Evolutionary conservation across 2,113 vertebrate genomes (phyloP).

Genomic region (Podarcis raffonei): DNA sequence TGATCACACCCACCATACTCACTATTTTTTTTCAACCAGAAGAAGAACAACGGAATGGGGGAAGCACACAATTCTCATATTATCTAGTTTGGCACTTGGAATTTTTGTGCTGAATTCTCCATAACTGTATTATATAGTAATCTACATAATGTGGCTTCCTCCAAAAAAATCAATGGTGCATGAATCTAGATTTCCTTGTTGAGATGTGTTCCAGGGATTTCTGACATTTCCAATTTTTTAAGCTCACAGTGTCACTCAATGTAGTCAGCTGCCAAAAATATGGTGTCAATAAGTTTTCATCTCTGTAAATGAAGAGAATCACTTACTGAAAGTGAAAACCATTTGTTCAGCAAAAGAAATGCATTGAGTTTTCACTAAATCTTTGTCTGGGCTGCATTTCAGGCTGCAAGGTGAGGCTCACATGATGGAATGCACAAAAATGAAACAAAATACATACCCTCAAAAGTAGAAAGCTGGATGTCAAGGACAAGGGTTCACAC

Average conservation of each 20-base stretch:
- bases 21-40: no score
- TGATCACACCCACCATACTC: no score
- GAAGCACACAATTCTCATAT: background rate
- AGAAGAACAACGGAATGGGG: no score
- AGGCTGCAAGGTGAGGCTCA: background rate
- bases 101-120: no score
- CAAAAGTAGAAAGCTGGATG: background rate
- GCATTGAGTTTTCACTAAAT: no score
- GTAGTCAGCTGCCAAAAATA: background rate
- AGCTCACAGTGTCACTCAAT: background rate
- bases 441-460: background rate
- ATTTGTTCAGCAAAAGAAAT: background rate
- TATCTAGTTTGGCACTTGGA: background rate
- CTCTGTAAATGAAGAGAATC: background rate
- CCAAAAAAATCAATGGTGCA: background rate
- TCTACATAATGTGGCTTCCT: background rate
- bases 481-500: no score
- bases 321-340: background rate
- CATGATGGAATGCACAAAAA: background rate
- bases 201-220: background rate
- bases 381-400: background rate
- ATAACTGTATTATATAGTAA: no score
- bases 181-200: background rate
- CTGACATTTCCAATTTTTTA: background rate
- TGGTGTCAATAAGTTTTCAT: background rate